Base-by-base conservation (phyloP, 2,797 vertebrate species). In the Thalassophryne amazonica region DNA sequence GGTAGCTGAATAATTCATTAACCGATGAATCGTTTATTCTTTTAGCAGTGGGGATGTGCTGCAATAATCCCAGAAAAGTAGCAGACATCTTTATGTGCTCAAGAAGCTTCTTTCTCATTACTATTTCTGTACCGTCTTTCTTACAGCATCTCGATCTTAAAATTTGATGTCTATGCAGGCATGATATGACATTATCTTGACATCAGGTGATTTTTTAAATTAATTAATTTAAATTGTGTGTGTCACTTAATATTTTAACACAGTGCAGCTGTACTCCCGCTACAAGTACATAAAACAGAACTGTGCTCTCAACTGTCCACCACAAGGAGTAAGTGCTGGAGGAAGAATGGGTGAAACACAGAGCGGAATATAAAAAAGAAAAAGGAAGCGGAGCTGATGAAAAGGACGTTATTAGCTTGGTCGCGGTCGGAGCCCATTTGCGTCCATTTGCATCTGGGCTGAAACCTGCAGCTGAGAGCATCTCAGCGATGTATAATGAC, bases 401-500 rank as follows among this genome's bases (percentile, higher is more conserved):
- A 93, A 94, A 69, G 80, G 73, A 74, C 90, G 88, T 93, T 94
- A 96, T 96, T 93, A 93, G 91, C 92, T 91, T 76, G 79, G 90
- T 93, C 91, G 91, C 93, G 94, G 94, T 93, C 93, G 91, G 93
- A 93, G 92, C 91, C 94, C 95, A 98, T 98, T 98, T 97, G 93
- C 80, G 93, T 91, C 95, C 94, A 98, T 98, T 98, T 98, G 94
- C 93, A 94, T 97, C 91, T 90, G 91, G 46, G 92, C 85, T 88
- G 92, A 90, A 95, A 94, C 91, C 93, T 92, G 93, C 92, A 94
- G 95, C 94, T 98, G 97, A 97, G 95, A 95, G 95, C 91, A 92
- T 89, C 87, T 93, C 93, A 81, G 60, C 88, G 91, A 93, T 92
- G 92, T 91, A 89, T 99, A 99, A 99, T 98, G 94, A 98, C 88